Evolutionary conservation across 2,888 invertebrate species (phyloP).

Genomic region (Onchidella celtica): DNA sequence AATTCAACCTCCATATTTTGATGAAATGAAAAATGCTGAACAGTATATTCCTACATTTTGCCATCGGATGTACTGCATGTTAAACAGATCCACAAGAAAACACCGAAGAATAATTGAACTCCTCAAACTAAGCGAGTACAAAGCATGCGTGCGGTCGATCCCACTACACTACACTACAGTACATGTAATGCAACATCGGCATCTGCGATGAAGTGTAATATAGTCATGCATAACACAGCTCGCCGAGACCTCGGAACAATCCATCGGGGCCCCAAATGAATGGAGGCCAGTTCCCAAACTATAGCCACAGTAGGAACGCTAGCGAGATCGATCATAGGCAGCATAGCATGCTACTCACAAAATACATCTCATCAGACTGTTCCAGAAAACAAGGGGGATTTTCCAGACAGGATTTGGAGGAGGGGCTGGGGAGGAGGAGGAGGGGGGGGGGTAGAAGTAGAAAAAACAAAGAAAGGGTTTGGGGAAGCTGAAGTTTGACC

Average conservation of each 20-base stretch:
- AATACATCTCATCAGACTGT: slow-evolving; percentile 1
- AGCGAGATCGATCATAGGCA: neutral
- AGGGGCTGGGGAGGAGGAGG: neutral
- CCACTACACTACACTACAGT: too few species aligned
- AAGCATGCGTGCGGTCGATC: too few species aligned
- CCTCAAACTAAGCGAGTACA: too few species aligned
- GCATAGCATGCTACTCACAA: slow-evolving; percentile 3
- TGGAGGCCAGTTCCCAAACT: neutral
- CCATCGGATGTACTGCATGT: too few species aligned
- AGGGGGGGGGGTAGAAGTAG: neutral
- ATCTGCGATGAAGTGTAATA: neutral
- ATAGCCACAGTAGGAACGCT: neutral
- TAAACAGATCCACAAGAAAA: too few species aligned
- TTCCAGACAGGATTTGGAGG: neutral
- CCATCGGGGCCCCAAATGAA: neutral
- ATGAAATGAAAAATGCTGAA: too few species aligned
- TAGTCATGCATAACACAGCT: neutral
- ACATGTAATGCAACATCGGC: too few species aligned
- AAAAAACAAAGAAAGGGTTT: too few species aligned
- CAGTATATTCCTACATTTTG: too few species aligned
- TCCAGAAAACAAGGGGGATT: neutral
- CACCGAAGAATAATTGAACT: too few species aligned
- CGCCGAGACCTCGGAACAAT: neutral
- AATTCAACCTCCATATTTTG: too few species aligned
- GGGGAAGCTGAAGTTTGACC: neutral